These are phyloP conservation scores for Timema podura DNA, from an alignment of 2,888 invertebrate species.

Conservation along the genomic window DNA sequence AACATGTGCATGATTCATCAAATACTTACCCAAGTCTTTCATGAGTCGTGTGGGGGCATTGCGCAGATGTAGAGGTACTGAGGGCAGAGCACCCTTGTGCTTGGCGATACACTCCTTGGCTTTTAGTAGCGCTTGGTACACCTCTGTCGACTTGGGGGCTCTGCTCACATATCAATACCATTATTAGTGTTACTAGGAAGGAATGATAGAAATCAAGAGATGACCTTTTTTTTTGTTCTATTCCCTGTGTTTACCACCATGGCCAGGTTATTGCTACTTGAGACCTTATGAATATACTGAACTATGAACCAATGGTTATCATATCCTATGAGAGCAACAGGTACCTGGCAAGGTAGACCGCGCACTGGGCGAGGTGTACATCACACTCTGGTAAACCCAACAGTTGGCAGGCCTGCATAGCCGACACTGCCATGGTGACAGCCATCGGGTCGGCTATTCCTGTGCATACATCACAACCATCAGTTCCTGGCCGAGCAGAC, in stretches of 20 bases:
- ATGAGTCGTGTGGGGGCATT: slow-evolving; percentile 77
- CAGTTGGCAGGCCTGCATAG: slow-evolving; percentile 68
- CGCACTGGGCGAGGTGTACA: slow-evolving; percentile 71
- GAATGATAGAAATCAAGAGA: no score
- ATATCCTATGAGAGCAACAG: neutral
- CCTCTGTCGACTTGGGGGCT: slow-evolving; percentile 69
- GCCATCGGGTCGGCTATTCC: slow-evolving; percentile 65
- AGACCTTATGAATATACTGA: neutral
- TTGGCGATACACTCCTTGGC: slow-evolving; percentile 59
- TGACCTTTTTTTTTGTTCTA: no score
- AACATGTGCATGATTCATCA: neutral
- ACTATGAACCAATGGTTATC: neutral
- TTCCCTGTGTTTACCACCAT: no score
- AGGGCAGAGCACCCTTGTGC: slow-evolving; percentile 64
- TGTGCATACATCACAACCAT: no score
- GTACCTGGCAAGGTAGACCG: slow-evolving; percentile 62
- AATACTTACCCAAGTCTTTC: slow-evolving; percentile 61
- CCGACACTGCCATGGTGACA: slow-evolving; percentile 63
- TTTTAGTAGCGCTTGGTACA: slow-evolving; percentile 47
- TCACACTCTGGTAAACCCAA: slow-evolving; percentile 81
- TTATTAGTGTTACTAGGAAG: no score
- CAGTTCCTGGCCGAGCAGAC: no score
- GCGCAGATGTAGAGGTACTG: slow-evolving; percentile 71
- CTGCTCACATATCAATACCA: slow-evolving; percentile 38
- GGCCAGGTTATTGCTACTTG: neutral